Conservation (phyloP, 2,113 vertebrate genomes). For the Progne subis region DNA sequence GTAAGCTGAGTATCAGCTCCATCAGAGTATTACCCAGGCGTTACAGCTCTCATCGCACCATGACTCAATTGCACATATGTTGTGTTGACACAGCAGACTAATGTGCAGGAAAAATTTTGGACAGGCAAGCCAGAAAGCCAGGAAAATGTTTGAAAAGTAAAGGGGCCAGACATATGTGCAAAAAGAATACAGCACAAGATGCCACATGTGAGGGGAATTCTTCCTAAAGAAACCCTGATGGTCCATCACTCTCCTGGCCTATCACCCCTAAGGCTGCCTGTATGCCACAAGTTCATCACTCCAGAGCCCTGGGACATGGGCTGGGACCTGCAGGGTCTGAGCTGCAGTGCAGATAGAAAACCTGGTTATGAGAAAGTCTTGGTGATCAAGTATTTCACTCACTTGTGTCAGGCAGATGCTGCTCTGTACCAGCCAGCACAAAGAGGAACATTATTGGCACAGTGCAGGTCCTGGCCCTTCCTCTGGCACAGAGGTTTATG, state of each 20-base stretch:
- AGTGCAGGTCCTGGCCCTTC: neutral
- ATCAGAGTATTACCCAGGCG: neutral
- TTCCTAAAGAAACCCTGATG: neutral
- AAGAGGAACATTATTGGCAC: neutral
- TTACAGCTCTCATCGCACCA: neutral
- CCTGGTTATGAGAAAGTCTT: neutral
- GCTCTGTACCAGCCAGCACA: accelerated
- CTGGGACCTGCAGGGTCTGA: neutral
- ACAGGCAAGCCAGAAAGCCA: neutral
- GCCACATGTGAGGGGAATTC: neutral
- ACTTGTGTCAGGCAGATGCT: neutral
- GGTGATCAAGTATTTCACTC: neutral
- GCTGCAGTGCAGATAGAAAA: neutral
- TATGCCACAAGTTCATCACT: accelerated
- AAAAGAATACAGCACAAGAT: neutral
- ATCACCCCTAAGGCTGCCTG: accelerated
- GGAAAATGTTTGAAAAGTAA: neutral
- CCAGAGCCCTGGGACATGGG: neutral
- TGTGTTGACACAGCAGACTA: neutral
- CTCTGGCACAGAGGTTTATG: neutral
- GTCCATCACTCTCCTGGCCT: neutral
- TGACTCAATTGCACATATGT: neutral
- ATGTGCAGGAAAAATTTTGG: neutral
- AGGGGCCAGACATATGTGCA: neutral
- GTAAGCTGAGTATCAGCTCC: neutral